Conservation (phyloP, 1,140 invertebrate species). For the Drosophila sucinea region DNA sequence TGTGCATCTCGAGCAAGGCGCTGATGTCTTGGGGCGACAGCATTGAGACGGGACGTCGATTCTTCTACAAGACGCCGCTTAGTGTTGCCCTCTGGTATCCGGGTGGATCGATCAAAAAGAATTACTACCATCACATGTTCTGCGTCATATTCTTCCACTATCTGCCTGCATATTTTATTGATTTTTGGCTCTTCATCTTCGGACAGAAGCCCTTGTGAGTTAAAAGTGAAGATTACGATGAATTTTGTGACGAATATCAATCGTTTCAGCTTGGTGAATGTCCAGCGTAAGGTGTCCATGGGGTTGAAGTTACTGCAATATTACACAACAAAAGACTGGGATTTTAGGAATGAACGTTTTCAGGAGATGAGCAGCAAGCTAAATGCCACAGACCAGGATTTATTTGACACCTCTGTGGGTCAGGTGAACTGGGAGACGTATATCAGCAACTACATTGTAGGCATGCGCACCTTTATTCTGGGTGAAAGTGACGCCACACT, state of each 20-base stretch:
- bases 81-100: constrained; percentile 92
- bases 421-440: constrained; percentile 88
- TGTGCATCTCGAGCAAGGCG: constrained; percentile 86
- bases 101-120: constrained; percentile 89
- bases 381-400: constrained; percentile 85
- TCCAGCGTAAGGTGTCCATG: constrained; percentile 86
- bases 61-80: constrained; percentile 86
- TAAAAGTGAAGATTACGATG: background rate
- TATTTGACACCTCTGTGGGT: constrained; percentile 86
- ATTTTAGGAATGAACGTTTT: constrained; percentile 90
- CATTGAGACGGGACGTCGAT: constrained; percentile 86
- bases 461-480: constrained; percentile 88
- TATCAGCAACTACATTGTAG: constrained; percentile 88
- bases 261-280: constrained; percentile 86
- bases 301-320: constrained; percentile 90
- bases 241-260: background rate
- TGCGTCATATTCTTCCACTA: constrained; percentile 90
- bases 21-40: constrained; percentile 91
- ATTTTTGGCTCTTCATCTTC: constrained; percentile 87
- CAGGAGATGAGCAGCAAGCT: constrained; percentile 86
- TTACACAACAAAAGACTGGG: constrained; percentile 94
- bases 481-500: constrained; percentile 91
- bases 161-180: constrained; percentile 92
- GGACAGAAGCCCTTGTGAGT: constrained; percentile 92
- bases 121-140: constrained; percentile 87